These are phyloP conservation scores for Zosterops pallidus DNA, from an alignment of 2,113 vertebrate genomes.

Conservation along the genomic window DNA sequence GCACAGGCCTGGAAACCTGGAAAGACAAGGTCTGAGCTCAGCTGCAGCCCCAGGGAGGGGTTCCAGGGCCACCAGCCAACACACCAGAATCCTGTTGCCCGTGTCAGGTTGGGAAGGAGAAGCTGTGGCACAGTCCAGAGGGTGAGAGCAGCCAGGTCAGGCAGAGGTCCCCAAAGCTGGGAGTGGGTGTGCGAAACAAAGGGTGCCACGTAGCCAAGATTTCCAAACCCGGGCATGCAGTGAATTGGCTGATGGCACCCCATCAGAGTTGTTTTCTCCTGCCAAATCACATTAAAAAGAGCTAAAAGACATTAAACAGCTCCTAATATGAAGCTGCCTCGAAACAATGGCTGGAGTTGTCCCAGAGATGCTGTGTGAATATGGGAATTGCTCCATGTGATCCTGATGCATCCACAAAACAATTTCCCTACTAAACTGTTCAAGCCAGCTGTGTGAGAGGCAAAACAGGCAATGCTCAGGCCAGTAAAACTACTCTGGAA, in stretches of 20 bases:
- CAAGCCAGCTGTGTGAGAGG: no score
- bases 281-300: constrained; percentile 2
- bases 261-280: not conserved
- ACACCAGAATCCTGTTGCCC: fast-evolving
- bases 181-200: not conserved
- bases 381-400: not conserved
- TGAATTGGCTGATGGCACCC: not conserved
- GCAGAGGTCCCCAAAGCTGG: not conserved
- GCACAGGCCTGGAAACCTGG: not conserved
- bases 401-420: not conserved
- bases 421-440: not conserved
- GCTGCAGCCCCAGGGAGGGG: fast-evolving
- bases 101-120: not conserved
- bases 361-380: constrained; percentile 17
- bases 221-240: not conserved
- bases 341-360: constrained; percentile 47
- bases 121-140: not conserved
- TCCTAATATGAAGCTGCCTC: constrained; percentile 6
- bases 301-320: not conserved
- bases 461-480: not conserved
- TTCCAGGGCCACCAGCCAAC: not conserved
- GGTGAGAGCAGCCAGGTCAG: not conserved
- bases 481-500: not conserved
- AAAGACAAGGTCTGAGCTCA: not conserved
- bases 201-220: not conserved